phyloP scores from a whole-genome alignment of 2,113 vertebrate genomes.

The Coracopsis vasa region DNA sequence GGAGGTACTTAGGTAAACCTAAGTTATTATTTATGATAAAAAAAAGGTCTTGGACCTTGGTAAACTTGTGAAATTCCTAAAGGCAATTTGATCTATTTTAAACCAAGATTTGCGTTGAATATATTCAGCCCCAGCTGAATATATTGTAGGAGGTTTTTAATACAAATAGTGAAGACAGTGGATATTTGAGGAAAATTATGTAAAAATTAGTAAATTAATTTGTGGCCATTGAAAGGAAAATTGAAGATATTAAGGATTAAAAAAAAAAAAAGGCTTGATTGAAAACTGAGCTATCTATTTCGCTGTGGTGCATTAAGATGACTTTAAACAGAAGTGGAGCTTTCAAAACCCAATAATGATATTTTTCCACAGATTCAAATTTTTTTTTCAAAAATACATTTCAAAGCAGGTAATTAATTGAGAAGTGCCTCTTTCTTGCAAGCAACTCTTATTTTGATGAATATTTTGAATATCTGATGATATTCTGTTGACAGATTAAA shows the following conservation, averaged over 20 bases:
- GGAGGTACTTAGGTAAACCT: background rate
- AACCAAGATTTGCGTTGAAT: background rate
- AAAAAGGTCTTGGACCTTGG: background rate
- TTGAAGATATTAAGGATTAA: background rate
- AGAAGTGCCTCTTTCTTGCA: background rate
- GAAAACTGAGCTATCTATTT: background rate
- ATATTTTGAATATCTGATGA: background rate
- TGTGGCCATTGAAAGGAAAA: background rate
- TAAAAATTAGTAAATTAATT: background rate
- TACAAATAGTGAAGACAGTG: background rate
- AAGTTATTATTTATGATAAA: background rate
- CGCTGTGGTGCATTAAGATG: background rate
- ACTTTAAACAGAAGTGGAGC: background rate
- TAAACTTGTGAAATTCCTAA: background rate
- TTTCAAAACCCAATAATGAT: background rate
- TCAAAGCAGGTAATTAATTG: background rate
- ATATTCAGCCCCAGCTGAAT: background rate
- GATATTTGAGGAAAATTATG: background rate
- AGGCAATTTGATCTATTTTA: background rate
- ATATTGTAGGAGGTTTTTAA: background rate
- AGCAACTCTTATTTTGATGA: background rate
- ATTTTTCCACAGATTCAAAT: background rate
- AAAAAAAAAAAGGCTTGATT: background rate
- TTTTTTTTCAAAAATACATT: background rate
- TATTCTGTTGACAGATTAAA: background rate